Conservation (phyloP, 2,888 invertebrate genomes). For the Seira musarum region DNA sequence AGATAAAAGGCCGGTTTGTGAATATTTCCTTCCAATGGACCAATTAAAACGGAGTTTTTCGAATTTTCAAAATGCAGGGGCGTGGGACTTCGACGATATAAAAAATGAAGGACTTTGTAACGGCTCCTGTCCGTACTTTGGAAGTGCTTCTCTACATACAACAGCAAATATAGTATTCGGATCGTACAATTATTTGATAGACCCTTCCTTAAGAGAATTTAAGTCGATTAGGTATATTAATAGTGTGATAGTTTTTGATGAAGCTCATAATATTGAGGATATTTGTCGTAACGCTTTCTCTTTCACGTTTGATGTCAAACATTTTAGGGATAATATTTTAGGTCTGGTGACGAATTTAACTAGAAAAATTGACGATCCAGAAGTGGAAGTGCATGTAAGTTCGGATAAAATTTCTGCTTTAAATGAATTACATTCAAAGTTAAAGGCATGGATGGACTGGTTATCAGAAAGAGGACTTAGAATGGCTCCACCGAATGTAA, state of each 20-base stretch:
- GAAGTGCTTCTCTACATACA: constrained; percentile 34
- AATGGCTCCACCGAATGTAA: no score
- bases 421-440: no score
- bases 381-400: no score
- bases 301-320: constrained; percentile 6
- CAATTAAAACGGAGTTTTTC: not conserved
- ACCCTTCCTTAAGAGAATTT: constrained; percentile 72
- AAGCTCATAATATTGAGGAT: constrained; percentile 77
- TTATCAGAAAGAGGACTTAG: no score
- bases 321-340: constrained; percentile 4
- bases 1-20: constrained; percentile 35
- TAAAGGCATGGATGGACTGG: no score
- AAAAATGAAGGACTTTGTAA: constrained; percentile 29
- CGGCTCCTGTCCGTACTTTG: constrained; percentile 59
- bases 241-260: constrained; percentile 75
- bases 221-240: constrained; percentile 72
- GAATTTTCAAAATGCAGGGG: constrained; percentile 6
- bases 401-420: no score
- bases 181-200: constrained; percentile 76
- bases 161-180: constrained; percentile 74
- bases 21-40: constrained; percentile 20
- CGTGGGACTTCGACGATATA: constrained; percentile 66
- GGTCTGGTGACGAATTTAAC: constrained; percentile 8
- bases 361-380: no score
- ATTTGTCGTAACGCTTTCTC: constrained; percentile 73